phyloP scores from a whole-genome alignment of 1,140 invertebrate species.

The Drosophila erecta region DNA sequence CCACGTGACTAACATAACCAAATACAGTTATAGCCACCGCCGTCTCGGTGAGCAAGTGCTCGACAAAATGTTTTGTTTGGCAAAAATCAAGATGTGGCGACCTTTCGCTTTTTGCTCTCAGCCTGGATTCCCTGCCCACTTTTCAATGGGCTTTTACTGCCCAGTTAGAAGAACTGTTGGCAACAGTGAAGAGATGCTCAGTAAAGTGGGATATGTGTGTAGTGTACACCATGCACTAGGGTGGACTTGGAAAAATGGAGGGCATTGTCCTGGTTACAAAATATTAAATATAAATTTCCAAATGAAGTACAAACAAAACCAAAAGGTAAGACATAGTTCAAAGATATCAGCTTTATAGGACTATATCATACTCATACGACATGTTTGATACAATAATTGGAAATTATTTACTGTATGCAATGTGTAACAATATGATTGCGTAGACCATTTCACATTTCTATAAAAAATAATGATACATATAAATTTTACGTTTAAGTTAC shows the following conservation, averaged over 20 bases:
- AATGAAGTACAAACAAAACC: too few species aligned
- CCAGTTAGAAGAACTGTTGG: slow-evolving; percentile 52
- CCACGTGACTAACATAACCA: slow-evolving; percentile 81
- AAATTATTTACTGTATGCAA: too few species aligned
- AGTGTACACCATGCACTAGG: slow-evolving; percentile 21
- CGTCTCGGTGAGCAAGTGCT: slow-evolving; percentile 59
- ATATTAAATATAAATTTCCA: background rate
- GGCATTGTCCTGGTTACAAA: background rate
- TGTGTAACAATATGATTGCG: too few species aligned
- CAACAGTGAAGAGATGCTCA: slow-evolving; percentile 38
- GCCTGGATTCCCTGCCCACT: slow-evolving; percentile 4
- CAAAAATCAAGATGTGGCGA: slow-evolving; percentile 78
- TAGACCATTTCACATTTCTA: too few species aligned
- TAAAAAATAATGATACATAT: too few species aligned
- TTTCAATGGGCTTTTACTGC: slow-evolving; percentile 41
- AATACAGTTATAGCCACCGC: slow-evolving; percentile 69
- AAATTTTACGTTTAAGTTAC: too few species aligned
- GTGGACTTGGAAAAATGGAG: slow-evolving; percentile 11
- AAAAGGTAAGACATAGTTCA: too few species aligned
- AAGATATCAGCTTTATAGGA: too few species aligned
- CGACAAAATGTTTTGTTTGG: slow-evolving; percentile 76
- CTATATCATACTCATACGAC: too few species aligned
- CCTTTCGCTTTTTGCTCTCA: slow-evolving; percentile 36
- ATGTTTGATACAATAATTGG: too few species aligned
- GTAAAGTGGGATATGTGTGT: slow-evolving; percentile 8